phyloP scores from a whole-genome alignment of 2,113 vertebrate genomes.

The Gymnarchus niloticus region DNA sequence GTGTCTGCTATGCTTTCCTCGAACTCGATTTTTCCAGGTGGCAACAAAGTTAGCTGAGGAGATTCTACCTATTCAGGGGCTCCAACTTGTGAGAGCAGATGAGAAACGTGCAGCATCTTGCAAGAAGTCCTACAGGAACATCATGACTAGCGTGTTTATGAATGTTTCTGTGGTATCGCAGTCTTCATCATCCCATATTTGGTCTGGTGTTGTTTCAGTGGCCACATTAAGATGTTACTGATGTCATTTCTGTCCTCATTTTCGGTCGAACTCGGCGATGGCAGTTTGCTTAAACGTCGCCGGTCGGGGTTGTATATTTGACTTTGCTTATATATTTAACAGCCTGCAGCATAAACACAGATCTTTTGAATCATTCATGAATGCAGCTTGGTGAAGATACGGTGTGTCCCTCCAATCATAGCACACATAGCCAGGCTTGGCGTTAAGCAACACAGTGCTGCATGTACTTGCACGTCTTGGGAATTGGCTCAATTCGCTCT shows the following conservation, averaged over 20 bases:
- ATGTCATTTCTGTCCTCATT: conserved; percentile 18
- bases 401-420: conserved; percentile 38
- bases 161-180: neutral
- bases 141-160: neutral
- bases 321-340: too few relatives aligned
- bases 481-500: neutral
- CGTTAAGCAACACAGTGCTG: neutral
- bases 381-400: conserved; percentile 40
- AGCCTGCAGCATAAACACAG: conserved; percentile 58
- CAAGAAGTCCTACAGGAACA: neutral
- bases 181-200: neutral
- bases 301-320: conserved; percentile 39
- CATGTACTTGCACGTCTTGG: neutral
- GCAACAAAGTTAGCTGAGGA: neutral
- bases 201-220: neutral
- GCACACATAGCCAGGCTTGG: conserved; percentile 14
- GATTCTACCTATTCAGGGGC: neutral
- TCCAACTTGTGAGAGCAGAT: neutral
- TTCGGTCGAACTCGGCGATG: conserved; percentile 1
- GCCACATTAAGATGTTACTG: conserved; percentile 49
- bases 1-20: neutral
- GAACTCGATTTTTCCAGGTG: neutral
- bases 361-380: conserved; percentile 57
- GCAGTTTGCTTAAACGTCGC: conserved; percentile 52
- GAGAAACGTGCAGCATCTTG: neutral